A percentile compares a stretch with the other conserved stretches of the same genome.
Conservation (phyloP, 2,888 invertebrate genomes). For the Drosophila buzzatii region DNA sequence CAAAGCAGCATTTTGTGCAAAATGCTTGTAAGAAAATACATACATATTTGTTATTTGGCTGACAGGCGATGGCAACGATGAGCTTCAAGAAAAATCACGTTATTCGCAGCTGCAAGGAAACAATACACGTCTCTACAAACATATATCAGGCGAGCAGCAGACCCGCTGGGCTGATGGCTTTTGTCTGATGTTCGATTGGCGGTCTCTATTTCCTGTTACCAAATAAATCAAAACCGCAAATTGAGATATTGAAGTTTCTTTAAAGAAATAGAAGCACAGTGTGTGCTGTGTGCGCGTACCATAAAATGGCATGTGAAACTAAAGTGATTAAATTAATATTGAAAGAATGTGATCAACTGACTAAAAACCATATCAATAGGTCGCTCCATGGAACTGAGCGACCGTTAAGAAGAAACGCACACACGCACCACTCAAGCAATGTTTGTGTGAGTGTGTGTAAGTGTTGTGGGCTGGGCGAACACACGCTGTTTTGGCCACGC, state of each 20-base stretch:
- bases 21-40: constrained; percentile 43
- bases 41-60: constrained; percentile 66
- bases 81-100: constrained; percentile 67
- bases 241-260: constrained; percentile 38
- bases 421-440: constrained; percentile 45
- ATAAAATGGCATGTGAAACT: constrained; percentile 50
- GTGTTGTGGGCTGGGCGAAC: constrained; percentile 25
- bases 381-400: constrained; percentile 32
- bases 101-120: constrained; percentile 67
- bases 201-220: constrained; percentile 58
- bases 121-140: constrained; percentile 56
- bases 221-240: constrained; percentile 42
- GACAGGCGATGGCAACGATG: constrained; percentile 56
- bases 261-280: constrained; percentile 12
- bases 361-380: constrained; percentile 15
- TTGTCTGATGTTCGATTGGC: constrained; percentile 71
- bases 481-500: constrained; percentile 69
- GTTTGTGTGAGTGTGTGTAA: constrained; percentile 14
- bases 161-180: constrained; percentile 64
- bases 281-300: constrained; percentile 5
- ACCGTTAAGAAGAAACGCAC: constrained; percentile 62
- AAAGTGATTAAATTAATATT: constrained; percentile 76
- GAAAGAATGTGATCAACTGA: constrained; percentile 27
- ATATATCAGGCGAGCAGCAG: constrained; percentile 19
- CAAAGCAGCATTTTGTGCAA: constrained; percentile 36